Evolutionary conservation across 2,888 invertebrate species (phyloP).

Genomic region (Lacanobia oleracea): DNA sequence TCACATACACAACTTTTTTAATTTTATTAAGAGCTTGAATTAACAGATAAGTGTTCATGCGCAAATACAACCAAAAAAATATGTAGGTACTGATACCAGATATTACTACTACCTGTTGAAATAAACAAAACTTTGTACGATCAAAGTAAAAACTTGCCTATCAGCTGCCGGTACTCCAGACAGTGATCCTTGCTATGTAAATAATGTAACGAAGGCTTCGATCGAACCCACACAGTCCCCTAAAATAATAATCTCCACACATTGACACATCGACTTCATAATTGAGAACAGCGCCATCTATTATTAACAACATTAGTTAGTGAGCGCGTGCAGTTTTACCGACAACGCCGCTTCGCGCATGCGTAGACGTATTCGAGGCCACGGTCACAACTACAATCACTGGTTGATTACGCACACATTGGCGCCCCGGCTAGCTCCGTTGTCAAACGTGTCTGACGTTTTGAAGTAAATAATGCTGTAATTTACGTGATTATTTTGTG

Average conservation of each 20-base stretch:
- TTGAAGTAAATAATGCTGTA: slow-evolving; percentile 77
- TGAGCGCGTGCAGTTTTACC: slow-evolving; percentile 75
- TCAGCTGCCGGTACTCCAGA: slow-evolving; percentile 24
- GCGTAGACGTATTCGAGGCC: slow-evolving; percentile 83
- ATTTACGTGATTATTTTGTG: slow-evolving; percentile 72
- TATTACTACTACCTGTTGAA: slow-evolving; percentile 31
- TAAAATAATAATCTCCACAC: slow-evolving; percentile 21
- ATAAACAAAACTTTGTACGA: slow-evolving; percentile 6
- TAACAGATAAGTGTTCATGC: not conserved
- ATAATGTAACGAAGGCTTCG: slow-evolving; percentile 39
- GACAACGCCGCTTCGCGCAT: slow-evolving; percentile 77
- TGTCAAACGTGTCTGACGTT: slow-evolving; percentile 81
- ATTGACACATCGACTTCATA: slow-evolving; percentile 19
- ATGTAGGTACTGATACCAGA: not conserved
- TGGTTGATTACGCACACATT: slow-evolving; percentile 76
- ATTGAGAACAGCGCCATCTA: slow-evolving; percentile 77
- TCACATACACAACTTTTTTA: no score
- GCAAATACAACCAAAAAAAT: not conserved
- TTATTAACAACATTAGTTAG: slow-evolving; percentile 41
- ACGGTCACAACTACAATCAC: slow-evolving; percentile 81
- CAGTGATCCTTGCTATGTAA: slow-evolving; percentile 34
- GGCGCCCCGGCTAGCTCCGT: slow-evolving; percentile 71
- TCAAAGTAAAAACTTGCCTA: slow-evolving; percentile 11
- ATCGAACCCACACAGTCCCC: slow-evolving; percentile 32
- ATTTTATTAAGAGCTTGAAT: no score